Conservation (phyloP, 2,888 invertebrate species). For the Zaprionus bogoriensis region DNA sequence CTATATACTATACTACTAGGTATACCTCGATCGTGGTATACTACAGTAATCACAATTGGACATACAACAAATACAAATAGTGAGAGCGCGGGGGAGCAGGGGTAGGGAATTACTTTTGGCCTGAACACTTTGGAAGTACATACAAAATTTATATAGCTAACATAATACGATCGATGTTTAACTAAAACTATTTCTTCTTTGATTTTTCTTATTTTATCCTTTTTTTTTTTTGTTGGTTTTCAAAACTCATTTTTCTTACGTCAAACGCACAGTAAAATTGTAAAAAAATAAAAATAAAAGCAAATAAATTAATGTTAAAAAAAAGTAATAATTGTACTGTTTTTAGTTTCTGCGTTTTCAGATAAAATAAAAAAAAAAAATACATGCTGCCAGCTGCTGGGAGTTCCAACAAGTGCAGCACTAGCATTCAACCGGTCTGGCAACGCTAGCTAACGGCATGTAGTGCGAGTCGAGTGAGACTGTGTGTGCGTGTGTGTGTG, state of each 20-base stretch:
- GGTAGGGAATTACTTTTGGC: constrained; percentile 63
- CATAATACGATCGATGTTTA: constrained; percentile 42
- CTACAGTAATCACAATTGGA: constrained; percentile 32
- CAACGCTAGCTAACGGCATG: constrained; percentile 38
- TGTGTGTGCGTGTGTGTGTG: not conserved
- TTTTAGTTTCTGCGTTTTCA: constrained; percentile 52
- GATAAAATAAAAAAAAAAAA: constrained; percentile 8
- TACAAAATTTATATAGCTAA: constrained; percentile 36
- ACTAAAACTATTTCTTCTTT: constrained; percentile 4
- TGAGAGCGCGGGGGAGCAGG: not conserved
- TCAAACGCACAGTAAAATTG: constrained; percentile 35
- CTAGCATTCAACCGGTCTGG: constrained; percentile 9
- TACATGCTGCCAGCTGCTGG: constrained; percentile 17
- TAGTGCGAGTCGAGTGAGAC: not conserved
- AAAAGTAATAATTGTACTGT: constrained; percentile 49
- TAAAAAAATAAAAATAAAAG: constrained; percentile 30
- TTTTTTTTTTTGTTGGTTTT: constrained; percentile 42
- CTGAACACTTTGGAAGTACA: constrained; percentile 77
- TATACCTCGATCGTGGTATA: constrained; percentile 18
- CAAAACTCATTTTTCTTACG: constrained; percentile 43
- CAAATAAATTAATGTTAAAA: constrained; percentile 30
- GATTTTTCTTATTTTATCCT: constrained; percentile 8
- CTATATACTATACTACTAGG: constrained; percentile 3
- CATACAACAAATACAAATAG: constrained; percentile 22
- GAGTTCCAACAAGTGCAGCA: not conserved